Evolutionary conservation across 2,113 vertebrate genomes (phyloP).

Genomic region (Setophaga kirtlandii): DNA sequence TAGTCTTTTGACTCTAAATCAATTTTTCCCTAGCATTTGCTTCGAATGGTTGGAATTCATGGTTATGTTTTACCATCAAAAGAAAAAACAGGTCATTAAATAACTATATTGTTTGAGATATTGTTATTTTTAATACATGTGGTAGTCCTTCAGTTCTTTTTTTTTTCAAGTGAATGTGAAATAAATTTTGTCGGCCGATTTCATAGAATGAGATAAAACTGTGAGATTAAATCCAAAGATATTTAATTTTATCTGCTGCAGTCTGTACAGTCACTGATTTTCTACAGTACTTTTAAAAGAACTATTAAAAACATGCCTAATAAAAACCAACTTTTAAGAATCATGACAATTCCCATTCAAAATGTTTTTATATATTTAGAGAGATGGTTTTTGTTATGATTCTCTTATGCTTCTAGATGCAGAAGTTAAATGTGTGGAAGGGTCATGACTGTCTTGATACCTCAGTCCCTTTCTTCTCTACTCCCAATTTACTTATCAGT

Average conservation of each 20-base stretch:
- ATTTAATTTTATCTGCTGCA: not conserved
- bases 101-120: not conserved
- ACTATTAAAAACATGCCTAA: not conserved
- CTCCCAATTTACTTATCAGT: not conserved
- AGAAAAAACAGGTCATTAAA: not conserved
- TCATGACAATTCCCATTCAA: not conserved
- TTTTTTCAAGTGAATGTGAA: not conserved
- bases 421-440: not conserved
- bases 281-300: not conserved
- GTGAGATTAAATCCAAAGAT: not conserved
- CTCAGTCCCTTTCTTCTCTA: not conserved
- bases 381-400: not conserved
- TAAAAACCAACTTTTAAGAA: not conserved
- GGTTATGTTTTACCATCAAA: not conserved
- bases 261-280: not conserved
- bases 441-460: rapidly evolving
- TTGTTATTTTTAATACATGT: not conserved
- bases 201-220: not conserved
- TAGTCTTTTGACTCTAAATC: not conserved
- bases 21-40: not conserved
- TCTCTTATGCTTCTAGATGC: not conserved
- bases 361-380: not conserved
- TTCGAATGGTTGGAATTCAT: not conserved
- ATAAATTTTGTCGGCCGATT: not conserved
- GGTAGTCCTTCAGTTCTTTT: not conserved